Evolutionary conservation across 1,140 invertebrate species (phyloP).

Genomic region (Zaprionus africanus): DNA sequence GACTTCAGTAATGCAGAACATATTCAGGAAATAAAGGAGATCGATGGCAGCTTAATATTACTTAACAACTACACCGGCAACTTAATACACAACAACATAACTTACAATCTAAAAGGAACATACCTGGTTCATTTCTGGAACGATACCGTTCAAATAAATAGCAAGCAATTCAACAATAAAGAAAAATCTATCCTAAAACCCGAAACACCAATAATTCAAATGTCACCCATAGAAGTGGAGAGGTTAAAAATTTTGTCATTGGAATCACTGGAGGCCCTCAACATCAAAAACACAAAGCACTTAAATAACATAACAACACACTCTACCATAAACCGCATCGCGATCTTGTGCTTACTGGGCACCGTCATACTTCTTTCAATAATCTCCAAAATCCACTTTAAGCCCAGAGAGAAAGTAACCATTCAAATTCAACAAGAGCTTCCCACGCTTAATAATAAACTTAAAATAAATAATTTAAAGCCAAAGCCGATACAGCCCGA

Average conservation of each 20-base stretch:
- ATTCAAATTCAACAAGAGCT: neutral
- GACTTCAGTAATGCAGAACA: neutral
- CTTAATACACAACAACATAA: neutral
- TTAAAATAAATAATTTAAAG: neutral
- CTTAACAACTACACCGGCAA: slow-evolving; percentile 2
- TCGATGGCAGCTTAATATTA: neutral
- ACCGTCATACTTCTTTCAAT: neutral
- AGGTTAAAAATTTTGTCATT: neutral
- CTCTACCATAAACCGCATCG: too few relatives aligned
- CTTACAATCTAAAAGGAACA: too few relatives aligned
- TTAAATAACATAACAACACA: neutral
- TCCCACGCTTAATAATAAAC: too few relatives aligned
- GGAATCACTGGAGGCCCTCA: neutral
- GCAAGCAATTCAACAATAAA: too few relatives aligned
- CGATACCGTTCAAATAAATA: too few relatives aligned
- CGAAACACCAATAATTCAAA: neutral
- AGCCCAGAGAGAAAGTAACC: neutral
- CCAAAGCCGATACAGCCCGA: neutral
- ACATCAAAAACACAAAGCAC: neutral
- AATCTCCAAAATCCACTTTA: neutral
- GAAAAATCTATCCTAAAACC: too few relatives aligned
- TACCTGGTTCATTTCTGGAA: too few relatives aligned
- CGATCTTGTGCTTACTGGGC: too few relatives aligned
- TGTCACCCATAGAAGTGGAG: neutral
- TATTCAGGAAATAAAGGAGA: neutral